These are phyloP conservation scores for Norana najaformis DNA, from an alignment of 2,888 invertebrate species.

Conservation along the genomic window DNA sequence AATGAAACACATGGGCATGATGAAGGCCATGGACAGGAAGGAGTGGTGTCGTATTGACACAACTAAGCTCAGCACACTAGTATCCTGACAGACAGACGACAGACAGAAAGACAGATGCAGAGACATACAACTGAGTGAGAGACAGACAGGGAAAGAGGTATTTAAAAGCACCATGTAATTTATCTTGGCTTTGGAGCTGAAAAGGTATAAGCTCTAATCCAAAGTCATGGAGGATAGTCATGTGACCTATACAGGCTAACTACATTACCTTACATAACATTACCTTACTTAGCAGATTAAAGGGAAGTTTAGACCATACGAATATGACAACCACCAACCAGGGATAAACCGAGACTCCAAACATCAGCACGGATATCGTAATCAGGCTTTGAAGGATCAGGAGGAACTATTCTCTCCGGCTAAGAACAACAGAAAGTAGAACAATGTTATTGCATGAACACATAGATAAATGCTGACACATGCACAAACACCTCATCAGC, in stretches of 20 bases:
- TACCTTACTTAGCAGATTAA: background rate
- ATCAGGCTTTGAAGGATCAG: conserved; percentile 87
- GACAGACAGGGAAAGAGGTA: too few species aligned
- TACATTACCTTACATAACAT: background rate
- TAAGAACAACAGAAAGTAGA: background rate
- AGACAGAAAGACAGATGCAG: too few species aligned
- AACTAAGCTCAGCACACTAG: too few species aligned
- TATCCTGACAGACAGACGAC: too few species aligned
- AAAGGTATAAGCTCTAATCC: background rate
- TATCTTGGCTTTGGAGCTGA: too few species aligned
- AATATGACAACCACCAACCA: conserved; percentile 62
- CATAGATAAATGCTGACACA: background rate
- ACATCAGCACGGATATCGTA: conserved; percentile 99
- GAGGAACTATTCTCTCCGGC: conserved; percentile 94
- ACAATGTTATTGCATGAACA: background rate
- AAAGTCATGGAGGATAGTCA: background rate
- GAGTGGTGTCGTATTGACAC: too few species aligned
- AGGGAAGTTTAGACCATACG: background rate
- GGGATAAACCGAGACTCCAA: conserved; percentile 87
- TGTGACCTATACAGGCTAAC: background rate
- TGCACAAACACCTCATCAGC: background rate
- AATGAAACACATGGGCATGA: too few species aligned
- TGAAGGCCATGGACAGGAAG: too few species aligned
- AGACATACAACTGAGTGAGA: too few species aligned
- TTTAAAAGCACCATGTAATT: too few species aligned